phyloP scores from a whole-genome alignment of 2,888 invertebrate species.

The Eristalis tenax region DNA sequence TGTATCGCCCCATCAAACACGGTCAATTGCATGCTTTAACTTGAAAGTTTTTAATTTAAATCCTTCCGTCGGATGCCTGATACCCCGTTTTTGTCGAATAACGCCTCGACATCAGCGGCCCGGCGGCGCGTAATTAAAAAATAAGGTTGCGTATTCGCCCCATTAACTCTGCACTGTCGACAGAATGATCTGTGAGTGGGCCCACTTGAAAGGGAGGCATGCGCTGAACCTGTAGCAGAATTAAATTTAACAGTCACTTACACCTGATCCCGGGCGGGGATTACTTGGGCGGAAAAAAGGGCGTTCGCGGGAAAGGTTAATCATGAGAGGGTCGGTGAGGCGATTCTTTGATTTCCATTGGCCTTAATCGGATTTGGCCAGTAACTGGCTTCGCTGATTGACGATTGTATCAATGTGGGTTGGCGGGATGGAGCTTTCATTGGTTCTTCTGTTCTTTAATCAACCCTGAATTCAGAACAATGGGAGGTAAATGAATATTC shows the following conservation, averaged over 20 bases:
- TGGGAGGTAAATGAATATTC: no score
- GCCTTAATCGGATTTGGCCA: neutral
- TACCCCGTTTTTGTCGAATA: neutral
- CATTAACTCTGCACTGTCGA: neutral
- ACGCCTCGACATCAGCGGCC: no score
- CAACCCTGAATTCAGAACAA: no score
- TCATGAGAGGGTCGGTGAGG: neutral
- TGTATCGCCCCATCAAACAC: neutral
- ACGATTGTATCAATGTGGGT: no score
- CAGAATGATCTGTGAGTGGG: neutral
- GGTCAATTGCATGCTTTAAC: neutral
- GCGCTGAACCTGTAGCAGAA: neutral
- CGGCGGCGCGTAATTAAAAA: conserved; percentile 25
- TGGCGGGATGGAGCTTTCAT: no score
- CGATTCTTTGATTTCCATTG: neutral
- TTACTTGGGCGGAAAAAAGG: neutral
- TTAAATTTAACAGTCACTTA: neutral
- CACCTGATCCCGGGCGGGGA: neutral
- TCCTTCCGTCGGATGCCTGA: neutral
- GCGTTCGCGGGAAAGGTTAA: neutral
- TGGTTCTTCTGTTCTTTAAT: no score
- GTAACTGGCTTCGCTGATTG: neutral
- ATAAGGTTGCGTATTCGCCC: conserved; percentile 51
- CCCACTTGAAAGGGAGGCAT: neutral
- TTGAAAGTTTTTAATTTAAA: conserved; percentile 15